Evolutionary conservation across 2,113 vertebrate species (phyloP).

Genomic region (Ochotona curzoniae): DNA sequence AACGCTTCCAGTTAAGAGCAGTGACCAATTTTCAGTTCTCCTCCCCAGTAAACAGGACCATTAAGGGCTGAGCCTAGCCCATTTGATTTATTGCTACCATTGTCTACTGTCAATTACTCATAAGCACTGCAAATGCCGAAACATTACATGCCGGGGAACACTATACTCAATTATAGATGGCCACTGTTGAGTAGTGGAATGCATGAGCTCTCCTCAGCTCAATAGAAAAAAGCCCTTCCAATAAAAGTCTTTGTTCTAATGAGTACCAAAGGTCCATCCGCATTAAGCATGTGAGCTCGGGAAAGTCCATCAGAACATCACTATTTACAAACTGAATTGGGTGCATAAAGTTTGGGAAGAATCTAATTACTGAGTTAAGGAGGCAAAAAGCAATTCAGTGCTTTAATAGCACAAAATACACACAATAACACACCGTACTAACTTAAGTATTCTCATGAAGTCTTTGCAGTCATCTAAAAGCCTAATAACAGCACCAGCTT

Average conservation of each 20-base stretch:
- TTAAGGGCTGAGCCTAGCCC: background rate
- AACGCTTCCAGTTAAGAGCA: constrained; percentile 64
- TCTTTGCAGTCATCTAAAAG: constrained; percentile 21
- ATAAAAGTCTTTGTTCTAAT: constrained; percentile 70
- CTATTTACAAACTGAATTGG: constrained; percentile 69
- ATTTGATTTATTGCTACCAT: constrained; percentile 70
- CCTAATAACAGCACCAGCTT: background rate
- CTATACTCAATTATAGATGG: constrained; percentile 70
- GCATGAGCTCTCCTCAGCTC: constrained; percentile 42
- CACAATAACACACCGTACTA: background rate
- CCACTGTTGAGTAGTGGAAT: background rate
- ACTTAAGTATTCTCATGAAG: background rate
- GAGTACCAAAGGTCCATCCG: constrained; percentile 40
- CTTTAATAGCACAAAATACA: background rate
- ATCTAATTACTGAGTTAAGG: constrained; percentile 60
- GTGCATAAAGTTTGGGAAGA: constrained; percentile 28
- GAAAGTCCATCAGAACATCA: constrained; percentile 60
- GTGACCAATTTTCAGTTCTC: constrained; percentile 45
- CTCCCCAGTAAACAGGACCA: constrained; percentile 40
- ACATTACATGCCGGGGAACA: constrained; percentile 57
- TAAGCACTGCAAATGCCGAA: constrained; percentile 67
- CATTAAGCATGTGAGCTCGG: constrained; percentile 65
- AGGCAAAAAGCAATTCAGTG: constrained; percentile 38
- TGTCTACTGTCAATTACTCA: constrained; percentile 68
- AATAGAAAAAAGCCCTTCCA: constrained; percentile 19